phyloP scores from a whole-genome alignment of 1,140 invertebrate genomes.

The Rhagoletis pomonella region DNA sequence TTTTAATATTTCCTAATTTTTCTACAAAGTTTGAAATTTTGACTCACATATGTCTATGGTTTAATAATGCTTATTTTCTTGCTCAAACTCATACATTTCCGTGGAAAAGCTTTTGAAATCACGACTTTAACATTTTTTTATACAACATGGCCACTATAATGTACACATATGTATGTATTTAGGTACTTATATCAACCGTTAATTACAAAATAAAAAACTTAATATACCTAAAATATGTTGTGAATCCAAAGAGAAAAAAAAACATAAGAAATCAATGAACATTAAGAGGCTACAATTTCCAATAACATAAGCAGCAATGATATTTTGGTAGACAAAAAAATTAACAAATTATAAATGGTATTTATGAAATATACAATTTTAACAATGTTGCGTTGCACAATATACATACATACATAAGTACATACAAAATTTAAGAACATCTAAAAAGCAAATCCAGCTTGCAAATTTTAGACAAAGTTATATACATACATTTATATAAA shows the following conservation, averaged over 20 bases:
- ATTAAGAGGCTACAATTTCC: conserved; percentile 9
- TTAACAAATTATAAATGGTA: neutral
- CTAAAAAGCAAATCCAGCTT: conserved; percentile 4
- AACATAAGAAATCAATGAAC: neutral
- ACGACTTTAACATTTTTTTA: too few species aligned
- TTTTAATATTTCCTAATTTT: too few species aligned
- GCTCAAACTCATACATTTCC: too few species aligned
- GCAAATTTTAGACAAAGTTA: conserved; percentile 44
- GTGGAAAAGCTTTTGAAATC: too few species aligned
- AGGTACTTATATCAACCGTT: conserved; percentile 18
- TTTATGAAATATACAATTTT: conserved; percentile 49
- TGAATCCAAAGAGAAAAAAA: conserved; percentile 26
- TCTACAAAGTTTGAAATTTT: too few species aligned
- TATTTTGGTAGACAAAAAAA: conserved; percentile 39
- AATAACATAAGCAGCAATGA: conserved; percentile 9
- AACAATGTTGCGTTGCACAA: conserved; percentile 23
- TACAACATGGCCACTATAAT: too few species aligned
- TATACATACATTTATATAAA: neutral
- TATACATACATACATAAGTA: neutral
- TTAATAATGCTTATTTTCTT: too few species aligned
- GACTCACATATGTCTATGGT: too few species aligned
- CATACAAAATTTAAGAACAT: neutral
- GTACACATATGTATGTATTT: neutral
- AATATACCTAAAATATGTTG: conserved; percentile 45
- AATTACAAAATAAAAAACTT: conserved; percentile 33